A percentile compares a stretch with the other conserved stretches of the same genome.
Evolutionary conservation across 1,140 invertebrate genomes (phyloP).

Genomic region (Drosophila oshimai): DNA sequence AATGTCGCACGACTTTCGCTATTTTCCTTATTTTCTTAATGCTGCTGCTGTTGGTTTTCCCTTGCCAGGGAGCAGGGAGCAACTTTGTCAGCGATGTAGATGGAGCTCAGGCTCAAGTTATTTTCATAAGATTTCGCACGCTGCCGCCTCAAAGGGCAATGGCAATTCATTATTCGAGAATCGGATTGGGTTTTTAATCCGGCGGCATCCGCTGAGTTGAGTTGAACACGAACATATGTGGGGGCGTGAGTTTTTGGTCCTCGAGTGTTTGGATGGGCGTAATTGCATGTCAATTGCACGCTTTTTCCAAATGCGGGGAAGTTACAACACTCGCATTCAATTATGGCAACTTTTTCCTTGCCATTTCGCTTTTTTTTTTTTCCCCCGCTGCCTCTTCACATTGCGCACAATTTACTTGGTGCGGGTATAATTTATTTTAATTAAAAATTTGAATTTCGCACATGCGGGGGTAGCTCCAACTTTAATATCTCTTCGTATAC

Average conservation of each 20-base stretch:
- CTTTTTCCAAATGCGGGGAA: slow-evolving; percentile 24
- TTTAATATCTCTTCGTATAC: slow-evolving; percentile 7
- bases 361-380: background rate
- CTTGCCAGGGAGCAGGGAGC: background rate
- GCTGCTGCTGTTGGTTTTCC: background rate
- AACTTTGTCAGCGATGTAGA: slow-evolving; percentile 46
- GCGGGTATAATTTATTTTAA: slow-evolving; percentile 44
- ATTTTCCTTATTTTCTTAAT: slow-evolving; percentile 34
- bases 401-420: slow-evolving; percentile 8
- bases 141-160: slow-evolving; percentile 41
- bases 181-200: slow-evolving; percentile 46
- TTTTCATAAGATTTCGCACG: slow-evolving; percentile 70
- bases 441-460: slow-evolving; percentile 39
- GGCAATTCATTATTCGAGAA: slow-evolving; percentile 53
- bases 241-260: background rate
- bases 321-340: slow-evolving; percentile 47
- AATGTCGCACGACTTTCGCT: slow-evolving; percentile 52
- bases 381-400: background rate
- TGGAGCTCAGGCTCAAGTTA: slow-evolving; percentile 50
- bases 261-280: slow-evolving; percentile 25
- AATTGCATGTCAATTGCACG: slow-evolving; percentile 79
- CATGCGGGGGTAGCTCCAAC: background rate
- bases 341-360: slow-evolving; percentile 52
- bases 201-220: slow-evolving; percentile 4
- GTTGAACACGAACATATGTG: background rate